Evolutionary conservation across 2,888 invertebrate genomes (phyloP).

Genomic region (Pachycephus smyrnensis): DNA sequence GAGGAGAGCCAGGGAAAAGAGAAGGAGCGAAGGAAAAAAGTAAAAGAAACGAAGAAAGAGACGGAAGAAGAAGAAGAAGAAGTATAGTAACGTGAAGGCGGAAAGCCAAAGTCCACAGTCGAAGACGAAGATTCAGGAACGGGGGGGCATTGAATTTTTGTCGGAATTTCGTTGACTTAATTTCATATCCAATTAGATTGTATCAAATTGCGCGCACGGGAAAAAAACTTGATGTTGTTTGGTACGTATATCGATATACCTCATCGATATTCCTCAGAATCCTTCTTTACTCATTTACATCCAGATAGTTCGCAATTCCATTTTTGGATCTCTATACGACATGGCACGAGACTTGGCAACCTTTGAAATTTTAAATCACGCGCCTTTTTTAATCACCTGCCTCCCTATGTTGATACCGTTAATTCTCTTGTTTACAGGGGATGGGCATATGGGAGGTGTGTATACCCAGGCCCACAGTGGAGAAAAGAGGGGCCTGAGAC

Average conservation of each 20-base stretch:
- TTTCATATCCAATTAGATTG: constrained; percentile 64
- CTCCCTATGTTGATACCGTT: not conserved
- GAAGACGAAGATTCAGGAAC: not conserved
- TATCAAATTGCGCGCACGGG: constrained; percentile 37
- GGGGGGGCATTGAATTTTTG: constrained; percentile 47
- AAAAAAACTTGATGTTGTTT: constrained; percentile 23
- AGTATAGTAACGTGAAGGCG: not conserved
- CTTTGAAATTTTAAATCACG: not conserved
- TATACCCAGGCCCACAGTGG: not conserved
- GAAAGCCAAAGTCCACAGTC: not conserved
- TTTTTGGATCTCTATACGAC: not conserved
- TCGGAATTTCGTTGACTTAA: constrained; percentile 61
- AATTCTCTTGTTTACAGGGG: not conserved
- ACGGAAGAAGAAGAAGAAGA: not conserved
- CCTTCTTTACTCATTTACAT: not conserved
- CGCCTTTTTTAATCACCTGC: not conserved
- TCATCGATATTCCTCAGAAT: not conserved
- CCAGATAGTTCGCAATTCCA: not conserved
- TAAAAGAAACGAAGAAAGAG: constrained; percentile 3
- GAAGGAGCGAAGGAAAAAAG: not conserved
- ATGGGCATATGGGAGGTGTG: not conserved
- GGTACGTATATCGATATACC: not conserved
- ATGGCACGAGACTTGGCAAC: not conserved
- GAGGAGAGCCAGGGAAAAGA: not conserved
- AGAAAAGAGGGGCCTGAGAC: not conserved